Conservation (phyloP, 1,140 invertebrate genomes). For the Drosophila guanche region DNA sequence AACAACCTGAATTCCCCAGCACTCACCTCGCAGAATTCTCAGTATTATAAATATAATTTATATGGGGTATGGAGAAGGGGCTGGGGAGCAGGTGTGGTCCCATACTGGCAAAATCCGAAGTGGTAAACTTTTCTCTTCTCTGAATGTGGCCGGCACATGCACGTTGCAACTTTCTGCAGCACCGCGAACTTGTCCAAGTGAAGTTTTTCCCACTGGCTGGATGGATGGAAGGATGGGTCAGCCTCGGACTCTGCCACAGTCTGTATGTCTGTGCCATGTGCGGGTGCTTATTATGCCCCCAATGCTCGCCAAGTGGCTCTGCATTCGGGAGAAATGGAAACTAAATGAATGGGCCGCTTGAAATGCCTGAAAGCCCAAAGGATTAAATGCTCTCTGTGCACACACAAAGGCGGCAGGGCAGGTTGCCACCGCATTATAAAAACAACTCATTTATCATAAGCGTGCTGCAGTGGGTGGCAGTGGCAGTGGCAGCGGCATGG, state of each 20-base stretch:
- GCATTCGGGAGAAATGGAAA: conserved; percentile 40
- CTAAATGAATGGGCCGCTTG: conserved; percentile 56
- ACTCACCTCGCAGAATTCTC: too few relatives aligned
- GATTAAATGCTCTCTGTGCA: conserved; percentile 61
- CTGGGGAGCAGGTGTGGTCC: conserved; percentile 25
- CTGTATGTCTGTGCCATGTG: background rate
- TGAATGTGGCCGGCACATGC: conserved; percentile 34
- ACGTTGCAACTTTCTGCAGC: conserved; percentile 37
- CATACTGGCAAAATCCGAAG: conserved; percentile 44
- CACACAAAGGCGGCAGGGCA: conserved; percentile 37
- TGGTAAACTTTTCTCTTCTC: conserved; percentile 55
- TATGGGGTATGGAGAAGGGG: conserved; percentile 24
- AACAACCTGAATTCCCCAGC: conserved; percentile 30
- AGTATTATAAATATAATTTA: conserved; percentile 34
- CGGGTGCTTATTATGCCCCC: conserved; percentile 52
- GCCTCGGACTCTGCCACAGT: conserved; percentile 10
- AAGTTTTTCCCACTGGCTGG: conserved; percentile 44
- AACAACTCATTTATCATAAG: conserved; percentile 80
- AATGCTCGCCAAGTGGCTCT: conserved; percentile 39
- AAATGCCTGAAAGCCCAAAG: conserved; percentile 51
- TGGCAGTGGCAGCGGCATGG: background rate
- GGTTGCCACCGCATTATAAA: conserved; percentile 66
- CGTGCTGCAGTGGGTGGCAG: conserved; percentile 21
- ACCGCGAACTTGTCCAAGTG: conserved; percentile 36
- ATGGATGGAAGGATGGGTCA: background rate